Conservation (phyloP, 2,797 vertebrate species). For the Leptodactylus fallax region DNA sequence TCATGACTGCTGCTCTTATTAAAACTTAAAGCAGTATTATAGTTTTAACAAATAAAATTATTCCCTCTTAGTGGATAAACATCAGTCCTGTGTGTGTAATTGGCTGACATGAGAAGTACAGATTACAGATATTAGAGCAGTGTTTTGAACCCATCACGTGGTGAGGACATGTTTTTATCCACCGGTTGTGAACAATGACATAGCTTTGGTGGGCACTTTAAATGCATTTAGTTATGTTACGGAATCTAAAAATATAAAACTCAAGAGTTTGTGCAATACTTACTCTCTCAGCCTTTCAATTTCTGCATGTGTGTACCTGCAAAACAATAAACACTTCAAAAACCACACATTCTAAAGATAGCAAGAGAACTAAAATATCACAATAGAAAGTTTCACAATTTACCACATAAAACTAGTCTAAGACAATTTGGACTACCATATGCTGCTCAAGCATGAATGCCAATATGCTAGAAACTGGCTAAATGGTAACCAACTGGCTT, state of each 20-base stretch:
- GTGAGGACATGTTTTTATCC: no score
- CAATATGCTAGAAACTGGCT: not conserved
- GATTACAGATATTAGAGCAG: not conserved
- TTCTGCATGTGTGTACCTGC: slow-evolving; percentile 93
- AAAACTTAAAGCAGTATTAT: not conserved
- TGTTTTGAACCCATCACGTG: no score
- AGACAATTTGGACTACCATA: not conserved
- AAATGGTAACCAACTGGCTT: not conserved
- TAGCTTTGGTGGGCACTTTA: not conserved
- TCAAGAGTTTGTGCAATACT: slow-evolving; percentile 68
- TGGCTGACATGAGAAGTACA: not conserved
- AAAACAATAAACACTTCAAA: slow-evolving; percentile 49
- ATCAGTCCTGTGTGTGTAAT: not conserved
- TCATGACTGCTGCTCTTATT: no score
- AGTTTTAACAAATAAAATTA: not conserved
- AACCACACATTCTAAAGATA: not conserved
- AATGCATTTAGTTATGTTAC: not conserved
- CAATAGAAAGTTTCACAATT: no score
- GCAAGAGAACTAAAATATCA: not conserved
- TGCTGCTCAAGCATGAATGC: not conserved
- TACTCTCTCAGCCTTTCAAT: slow-evolving; percentile 96
- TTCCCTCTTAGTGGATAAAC: not conserved
- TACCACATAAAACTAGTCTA: not conserved
- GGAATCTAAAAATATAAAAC: not conserved
- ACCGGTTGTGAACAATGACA: no score